Conservation (phyloP, 2,113 vertebrate genomes). For the Anser brachyrhynchus region DNA sequence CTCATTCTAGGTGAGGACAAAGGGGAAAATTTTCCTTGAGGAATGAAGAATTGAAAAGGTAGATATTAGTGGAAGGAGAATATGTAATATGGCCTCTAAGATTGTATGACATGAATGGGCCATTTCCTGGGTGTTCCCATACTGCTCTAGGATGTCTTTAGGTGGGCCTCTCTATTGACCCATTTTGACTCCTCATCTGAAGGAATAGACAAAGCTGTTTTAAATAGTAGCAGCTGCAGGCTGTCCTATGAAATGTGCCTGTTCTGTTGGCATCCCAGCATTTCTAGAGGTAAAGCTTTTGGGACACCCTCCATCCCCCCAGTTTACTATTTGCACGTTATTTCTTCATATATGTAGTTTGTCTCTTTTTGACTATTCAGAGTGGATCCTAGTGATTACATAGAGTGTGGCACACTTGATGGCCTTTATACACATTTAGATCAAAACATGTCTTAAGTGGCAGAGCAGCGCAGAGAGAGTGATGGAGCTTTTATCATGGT, state of each 20-base stretch:
- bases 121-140: neutral
- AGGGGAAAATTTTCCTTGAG: neutral
- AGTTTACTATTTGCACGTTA: neutral
- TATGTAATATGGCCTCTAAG: neutral
- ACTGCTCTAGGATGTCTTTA: neutral
- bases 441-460: neutral
- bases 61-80: neutral
- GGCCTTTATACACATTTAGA: neutral
- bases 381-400: neutral
- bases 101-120: neutral
- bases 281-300: neutral
- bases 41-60: neutral
- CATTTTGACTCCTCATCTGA: neutral
- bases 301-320: rapidly evolving
- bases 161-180: neutral
- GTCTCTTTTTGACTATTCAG: neutral
- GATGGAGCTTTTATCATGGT: neutral
- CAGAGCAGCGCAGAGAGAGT: neutral
- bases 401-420: neutral
- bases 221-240: neutral
- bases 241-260: neutral
- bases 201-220: neutral
- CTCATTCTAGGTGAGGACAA: neutral
- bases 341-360: neutral
- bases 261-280: neutral